These are phyloP conservation scores for Anarsia innoxiella DNA, from an alignment of 2,888 invertebrate genomes.

Conservation along the genomic window DNA sequence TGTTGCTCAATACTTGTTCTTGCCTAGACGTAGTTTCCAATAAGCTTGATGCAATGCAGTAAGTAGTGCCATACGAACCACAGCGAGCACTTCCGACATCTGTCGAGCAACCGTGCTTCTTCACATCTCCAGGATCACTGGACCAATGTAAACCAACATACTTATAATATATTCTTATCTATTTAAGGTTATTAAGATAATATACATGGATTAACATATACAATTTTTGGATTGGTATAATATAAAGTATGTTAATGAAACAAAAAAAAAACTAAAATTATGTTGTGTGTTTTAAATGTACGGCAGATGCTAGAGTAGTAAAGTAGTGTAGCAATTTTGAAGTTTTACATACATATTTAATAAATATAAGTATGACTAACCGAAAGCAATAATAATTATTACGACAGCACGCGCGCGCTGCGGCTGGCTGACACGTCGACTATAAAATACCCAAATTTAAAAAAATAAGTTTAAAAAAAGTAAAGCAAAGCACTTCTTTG, in stretches of 20 bases:
- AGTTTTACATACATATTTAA: slow-evolving; percentile 59
- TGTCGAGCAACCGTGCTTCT: slow-evolving; percentile 28
- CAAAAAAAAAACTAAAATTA: slow-evolving; percentile 41
- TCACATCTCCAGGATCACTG: slow-evolving; percentile 59
- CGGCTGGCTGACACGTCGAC: slow-evolving; percentile 24
- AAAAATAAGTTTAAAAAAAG: slow-evolving; percentile 7
- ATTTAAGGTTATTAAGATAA: slow-evolving; percentile 51
- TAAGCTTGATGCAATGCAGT: slow-evolving; percentile 53
- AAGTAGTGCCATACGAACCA: slow-evolving; percentile 60
- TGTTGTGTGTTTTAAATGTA: slow-evolving; percentile 70
- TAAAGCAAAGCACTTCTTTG: slow-evolving; percentile 8
- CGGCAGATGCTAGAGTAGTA: slow-evolving; percentile 70
- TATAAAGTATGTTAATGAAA: slow-evolving; percentile 60
- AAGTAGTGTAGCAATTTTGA: slow-evolving; percentile 71
- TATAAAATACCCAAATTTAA: slow-evolving; percentile 14
- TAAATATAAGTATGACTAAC: slow-evolving; percentile 59
- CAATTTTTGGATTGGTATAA: slow-evolving; percentile 69
- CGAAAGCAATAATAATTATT: slow-evolving; percentile 66
- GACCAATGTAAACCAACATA: slow-evolving; percentile 57
- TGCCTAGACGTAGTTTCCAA: slow-evolving; percentile 53
- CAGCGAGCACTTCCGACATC: slow-evolving; percentile 43
- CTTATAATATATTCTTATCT: slow-evolving; percentile 46
- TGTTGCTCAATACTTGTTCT: slow-evolving; percentile 67
- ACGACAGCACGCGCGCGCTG: slow-evolving; percentile 63
- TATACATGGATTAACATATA: slow-evolving; percentile 53